phyloP scores from a whole-genome alignment of 2,797 vertebrate species.

The Tarsius wallacei region DNA sequence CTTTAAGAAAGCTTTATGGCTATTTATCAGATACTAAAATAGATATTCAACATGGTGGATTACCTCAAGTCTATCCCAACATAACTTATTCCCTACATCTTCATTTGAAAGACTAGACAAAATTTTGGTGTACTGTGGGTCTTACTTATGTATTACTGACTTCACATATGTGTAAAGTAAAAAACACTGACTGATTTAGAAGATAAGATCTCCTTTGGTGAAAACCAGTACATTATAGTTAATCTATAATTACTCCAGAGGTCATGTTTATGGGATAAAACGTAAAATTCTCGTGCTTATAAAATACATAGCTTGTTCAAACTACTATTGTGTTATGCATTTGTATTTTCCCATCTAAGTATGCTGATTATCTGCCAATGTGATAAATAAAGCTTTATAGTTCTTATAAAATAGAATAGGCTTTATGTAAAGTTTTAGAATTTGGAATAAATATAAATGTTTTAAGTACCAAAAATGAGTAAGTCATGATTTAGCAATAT shows the following conservation, averaged over 20 bases:
- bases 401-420: slow-evolving; percentile 49
- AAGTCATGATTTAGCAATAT: slow-evolving; percentile 47
- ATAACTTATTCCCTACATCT: neutral
- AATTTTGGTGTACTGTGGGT: neutral
- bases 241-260: slow-evolving; percentile 24
- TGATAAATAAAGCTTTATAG: neutral
- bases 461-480: slow-evolving; percentile 36
- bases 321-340: neutral
- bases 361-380: neutral
- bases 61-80: neutral
- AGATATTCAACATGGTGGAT: neutral
- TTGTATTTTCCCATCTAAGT: slow-evolving; percentile 41
- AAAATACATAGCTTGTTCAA: slow-evolving; percentile 42
- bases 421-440: neutral
- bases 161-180: neutral
- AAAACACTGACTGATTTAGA: neutral
- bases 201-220: neutral
- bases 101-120: slow-evolving; percentile 53
- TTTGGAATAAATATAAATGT: slow-evolving; percentile 40
- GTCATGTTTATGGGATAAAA: neutral
- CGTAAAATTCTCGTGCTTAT: slow-evolving; percentile 6
- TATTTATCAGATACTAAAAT: slow-evolving; percentile 57
- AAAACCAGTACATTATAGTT: slow-evolving; percentile 18
- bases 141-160: neutral
- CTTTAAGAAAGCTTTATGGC: neutral